Evolutionary conservation across 2,113 vertebrate species (phyloP).

Genomic region (Nestor notabilis): DNA sequence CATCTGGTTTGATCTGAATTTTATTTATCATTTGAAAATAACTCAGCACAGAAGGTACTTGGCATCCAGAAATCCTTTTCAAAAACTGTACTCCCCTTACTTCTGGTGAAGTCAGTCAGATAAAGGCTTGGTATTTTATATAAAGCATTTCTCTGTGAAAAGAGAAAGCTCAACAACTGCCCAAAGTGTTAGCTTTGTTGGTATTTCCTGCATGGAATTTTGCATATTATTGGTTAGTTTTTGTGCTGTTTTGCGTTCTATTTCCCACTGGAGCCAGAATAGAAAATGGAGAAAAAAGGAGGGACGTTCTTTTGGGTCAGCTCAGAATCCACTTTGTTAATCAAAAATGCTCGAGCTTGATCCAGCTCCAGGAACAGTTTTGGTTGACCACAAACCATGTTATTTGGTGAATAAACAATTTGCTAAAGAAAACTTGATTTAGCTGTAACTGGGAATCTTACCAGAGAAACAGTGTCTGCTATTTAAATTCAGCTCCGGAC

Average conservation of each 20-base stretch:
- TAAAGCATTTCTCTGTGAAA: not conserved
- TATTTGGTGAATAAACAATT: not conserved
- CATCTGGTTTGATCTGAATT: slow-evolving; percentile 30
- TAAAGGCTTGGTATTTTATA: not conserved
- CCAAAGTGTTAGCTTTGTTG: not conserved
- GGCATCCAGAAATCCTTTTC: not conserved
- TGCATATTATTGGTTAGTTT: not conserved
- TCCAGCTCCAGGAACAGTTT: not conserved
- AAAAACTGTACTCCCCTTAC: not conserved
- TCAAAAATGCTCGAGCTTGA: not conserved
- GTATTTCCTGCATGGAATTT: not conserved
- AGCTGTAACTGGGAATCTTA: not conserved
- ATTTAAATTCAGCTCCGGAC: not conserved
- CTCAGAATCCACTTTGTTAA: not conserved
- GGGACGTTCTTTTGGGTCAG: not conserved
- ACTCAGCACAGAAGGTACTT: not conserved
- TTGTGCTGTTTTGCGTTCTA: not conserved
- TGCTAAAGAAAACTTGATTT: not conserved
- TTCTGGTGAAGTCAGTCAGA: not conserved
- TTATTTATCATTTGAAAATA: slow-evolving; percentile 19
- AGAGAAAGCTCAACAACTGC: not conserved
- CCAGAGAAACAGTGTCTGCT: not conserved
- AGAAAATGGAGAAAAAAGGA: not conserved
- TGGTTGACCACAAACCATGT: not conserved
- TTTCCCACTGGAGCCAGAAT: not conserved